Base-by-base conservation (phyloP, 30 jellyfish, hydroid and myxozoan genomes). In the Clytia hemisphaerica region DNA sequence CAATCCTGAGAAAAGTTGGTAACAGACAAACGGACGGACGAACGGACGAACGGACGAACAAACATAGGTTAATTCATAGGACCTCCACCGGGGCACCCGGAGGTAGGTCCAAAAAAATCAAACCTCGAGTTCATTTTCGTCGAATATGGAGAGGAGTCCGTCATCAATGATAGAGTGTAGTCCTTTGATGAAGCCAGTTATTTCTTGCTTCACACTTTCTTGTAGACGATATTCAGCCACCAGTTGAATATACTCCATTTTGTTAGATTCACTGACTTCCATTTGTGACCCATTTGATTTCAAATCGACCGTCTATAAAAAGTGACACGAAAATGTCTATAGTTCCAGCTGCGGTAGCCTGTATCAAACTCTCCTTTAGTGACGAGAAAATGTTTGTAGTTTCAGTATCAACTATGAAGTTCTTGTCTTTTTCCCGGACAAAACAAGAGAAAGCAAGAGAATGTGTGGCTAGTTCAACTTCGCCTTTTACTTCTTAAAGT, bases 91-190 rank as follows among this genome's bases (percentile, higher is more conserved):
- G n/a, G n/a, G n/a, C n/a, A n/a, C n/a, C n/a, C n/a, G n/a, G n/a
- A n/a, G n/a, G n/a, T n/a, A n/a, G n/a, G n/a, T n/a, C 0, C 14
- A 47, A 30, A 28, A 28, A 37, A 15, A n/a, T 28, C 79, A 4
- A 40, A 91, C 99, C 99, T 91, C 99, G 18, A 91, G 70, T 50
- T 91, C 99, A 54, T 66, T 91, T 66, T 91, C 99, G 55, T 91
- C 99, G 48, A 91, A 91, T 32, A 91, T 82, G 27, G 99, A 82
- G 3, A 91, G 83, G 1, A 82, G 92, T 25, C 83, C 76, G 10
- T 91, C 99, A 3, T 95, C 94, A 28, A 91, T 65, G 48, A 91
- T 38, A 25, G 58, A 30, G 62, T 69, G 37, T 14, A 91, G 59
- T 6, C 99, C 99, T 77, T 91, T 82, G 26, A 48, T 29, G 45